A percentile compares a stretch with the other conserved stretches of the same genome.
Evolutionary conservation across 2,113 vertebrate genomes (phyloP).

Genomic region (Maccullochella peelii): DNA sequence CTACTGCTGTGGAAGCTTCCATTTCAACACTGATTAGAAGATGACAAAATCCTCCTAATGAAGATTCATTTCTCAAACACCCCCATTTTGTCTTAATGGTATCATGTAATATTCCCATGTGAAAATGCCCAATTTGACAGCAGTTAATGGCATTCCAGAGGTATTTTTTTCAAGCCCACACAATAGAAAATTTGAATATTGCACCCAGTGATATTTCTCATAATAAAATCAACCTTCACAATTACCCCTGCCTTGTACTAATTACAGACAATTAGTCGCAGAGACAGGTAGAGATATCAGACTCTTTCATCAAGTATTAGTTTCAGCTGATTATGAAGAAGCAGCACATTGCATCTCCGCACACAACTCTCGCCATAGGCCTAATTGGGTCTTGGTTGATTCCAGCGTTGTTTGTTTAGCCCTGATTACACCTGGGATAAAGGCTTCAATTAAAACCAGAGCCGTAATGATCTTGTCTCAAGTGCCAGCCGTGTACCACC

Average conservation of each 20-base stretch:
- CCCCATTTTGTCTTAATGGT: conserved; percentile 26
- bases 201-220: conserved; percentile 51
- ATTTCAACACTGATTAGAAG: conserved; percentile 44
- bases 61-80: conserved; percentile 29
- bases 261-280: conserved; percentile 74
- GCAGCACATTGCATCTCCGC: conserved; percentile 56
- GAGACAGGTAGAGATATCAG: conserved; percentile 71
- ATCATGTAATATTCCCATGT: conserved; percentile 45
- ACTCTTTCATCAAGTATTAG: conserved; percentile 70
- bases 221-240: conserved; percentile 66
- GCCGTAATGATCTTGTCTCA: conserved; percentile 78
- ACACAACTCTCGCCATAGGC: conserved; percentile 61
- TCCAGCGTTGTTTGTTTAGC: conserved; percentile 76
- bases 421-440: conserved; percentile 81
- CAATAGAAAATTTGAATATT: conserved; percentile 59
- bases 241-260: conserved; percentile 70
- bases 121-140: conserved; percentile 47
- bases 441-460: conserved; percentile 76
- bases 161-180: conserved; percentile 34
- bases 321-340: conserved; percentile 74
- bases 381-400: conserved; percentile 76
- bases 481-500: conserved; percentile 68
- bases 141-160: conserved; percentile 54
- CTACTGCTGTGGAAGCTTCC: conserved; percentile 28
- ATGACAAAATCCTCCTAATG: conserved; percentile 46